Evolutionary conservation across 2,888 invertebrate species (phyloP), one percentile per base, ranked within the genome.

Genomic region (Julus scandinavius): DNA sequence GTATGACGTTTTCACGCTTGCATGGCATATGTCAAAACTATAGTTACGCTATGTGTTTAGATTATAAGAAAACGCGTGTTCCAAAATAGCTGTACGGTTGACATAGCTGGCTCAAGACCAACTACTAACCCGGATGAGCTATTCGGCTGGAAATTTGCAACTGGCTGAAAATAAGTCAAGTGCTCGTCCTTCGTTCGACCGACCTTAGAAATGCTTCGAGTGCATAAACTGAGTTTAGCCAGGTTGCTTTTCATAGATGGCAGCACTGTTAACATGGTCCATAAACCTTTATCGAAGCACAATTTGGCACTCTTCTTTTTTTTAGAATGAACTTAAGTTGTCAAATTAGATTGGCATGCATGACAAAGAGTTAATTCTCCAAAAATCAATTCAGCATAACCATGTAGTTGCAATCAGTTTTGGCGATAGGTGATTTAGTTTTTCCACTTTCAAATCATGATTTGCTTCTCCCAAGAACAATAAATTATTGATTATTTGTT

Each of bases 121-220:
- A 63, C 63, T 20, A 80, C 80, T 38, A 80, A 80, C 80, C 80
- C 80, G 80, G 80, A 80, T 80, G 80, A 80, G 38, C 80, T 80
- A 80, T 80, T 80, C 80, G 38, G 80, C 80, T 80, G 80, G 9
- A 38, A 80, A 80, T 80, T 11, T 80, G 80, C 29, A 80, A 80
- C 80, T 38, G 80, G 80, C 80, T 80, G 80, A 80, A 80, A 80
- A 80, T 80, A 80, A 80, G 80, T 80, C 80, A 80, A 80, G 80
- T 80, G 80, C 38, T 80, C 38, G 80, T 80, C 80, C 80, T 80
- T 80, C 80, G 80, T 80, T 80, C 80, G 80, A 80, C 80, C 80
- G 80, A 80, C 80, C 80, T 80, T 20, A 80, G 11, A 80, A 80
- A 29, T 80, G 80, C 38, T 80, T 29, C 29, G 7, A 13, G 13